Conservation (phyloP, 2,113 vertebrate genomes). For the Excalfactoria chinensis region DNA sequence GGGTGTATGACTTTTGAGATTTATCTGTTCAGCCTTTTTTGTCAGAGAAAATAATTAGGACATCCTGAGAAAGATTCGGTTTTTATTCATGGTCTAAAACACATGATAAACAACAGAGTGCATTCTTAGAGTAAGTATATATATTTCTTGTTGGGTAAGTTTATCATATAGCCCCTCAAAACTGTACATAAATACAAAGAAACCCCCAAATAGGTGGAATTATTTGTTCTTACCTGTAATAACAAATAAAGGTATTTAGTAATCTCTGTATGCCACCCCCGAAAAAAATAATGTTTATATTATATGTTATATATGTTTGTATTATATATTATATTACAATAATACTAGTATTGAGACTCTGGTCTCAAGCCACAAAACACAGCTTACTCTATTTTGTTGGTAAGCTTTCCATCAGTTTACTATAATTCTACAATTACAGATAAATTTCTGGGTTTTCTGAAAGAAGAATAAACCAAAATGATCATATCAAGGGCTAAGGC, state of each 20-base stretch:
- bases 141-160: accelerated
- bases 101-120: accelerated
- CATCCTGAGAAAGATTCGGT: neutral
- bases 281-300: too few species aligned
- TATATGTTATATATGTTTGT: too few species aligned
- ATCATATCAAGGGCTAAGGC: accelerated
- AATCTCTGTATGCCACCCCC: neutral
- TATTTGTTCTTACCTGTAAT: accelerated
- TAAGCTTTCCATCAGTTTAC: neutral
- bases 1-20: neutral
- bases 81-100: neutral
- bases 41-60: neutral
- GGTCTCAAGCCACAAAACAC: neutral
- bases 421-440: neutral
- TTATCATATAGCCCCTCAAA: neutral
- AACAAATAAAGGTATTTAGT: neutral
- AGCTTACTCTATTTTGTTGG: accelerated
- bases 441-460: neutral
- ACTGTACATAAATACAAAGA: accelerated
- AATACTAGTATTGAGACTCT: accelerated
- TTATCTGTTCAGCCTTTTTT: neutral
- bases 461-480: neutral
- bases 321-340: too few species aligned
- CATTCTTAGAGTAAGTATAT: neutral
- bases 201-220: neutral